Evolutionary conservation across 2,797 vertebrate genomes (phyloP), one percentile per base, ranked within the genome.

Genomic region (Molossus molossus): DNA sequence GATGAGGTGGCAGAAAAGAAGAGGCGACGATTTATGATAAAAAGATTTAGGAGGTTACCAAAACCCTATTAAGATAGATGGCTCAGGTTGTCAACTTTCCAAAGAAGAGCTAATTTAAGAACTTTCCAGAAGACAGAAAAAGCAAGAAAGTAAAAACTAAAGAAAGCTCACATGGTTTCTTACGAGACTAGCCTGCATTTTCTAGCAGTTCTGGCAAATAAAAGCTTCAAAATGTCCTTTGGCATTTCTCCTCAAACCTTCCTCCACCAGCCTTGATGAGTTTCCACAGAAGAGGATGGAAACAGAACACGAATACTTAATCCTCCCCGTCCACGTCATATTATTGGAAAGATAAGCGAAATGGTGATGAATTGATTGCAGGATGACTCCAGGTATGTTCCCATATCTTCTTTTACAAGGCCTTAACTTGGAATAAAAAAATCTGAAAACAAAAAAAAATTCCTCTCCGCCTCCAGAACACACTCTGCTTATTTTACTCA

Each of bases 201-300:
- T 82, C 57, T 45, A 65, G 79, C 25, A 92, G 33, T 37, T 90
- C 29, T 17, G 62, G 18, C 14, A 93, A 85, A 73, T 57, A 27
- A 20, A 48, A 45, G 18, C 29, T 86, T 80, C 23, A 67, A 96
- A 20, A 21, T 64, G 1, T 65, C 62, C 45, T 79, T 60, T 33
- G 37, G 81, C 0, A 76, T 50, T 91, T 77, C 21, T 45, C 33
- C 64, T 82, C 88, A 72, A 92, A 64, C 0, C 40, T 29, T 2
- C 57, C 14, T 88, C 13, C 53, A n/a, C 2, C 4, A 69, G 27
- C 7, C 48, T 94, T 62, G 9, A 80, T 33, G 23, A 50, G 55
- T 50, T 95, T 77, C 62, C 20, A n/a, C 6, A 82, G 13, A 57
- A 94, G 33, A 77, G 92, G 85, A 82, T 50, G 21, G 80, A 73